phyloP scores from a whole-genome alignment of 2,113 vertebrate species.

The Phalacrocorax carbo region DNA sequence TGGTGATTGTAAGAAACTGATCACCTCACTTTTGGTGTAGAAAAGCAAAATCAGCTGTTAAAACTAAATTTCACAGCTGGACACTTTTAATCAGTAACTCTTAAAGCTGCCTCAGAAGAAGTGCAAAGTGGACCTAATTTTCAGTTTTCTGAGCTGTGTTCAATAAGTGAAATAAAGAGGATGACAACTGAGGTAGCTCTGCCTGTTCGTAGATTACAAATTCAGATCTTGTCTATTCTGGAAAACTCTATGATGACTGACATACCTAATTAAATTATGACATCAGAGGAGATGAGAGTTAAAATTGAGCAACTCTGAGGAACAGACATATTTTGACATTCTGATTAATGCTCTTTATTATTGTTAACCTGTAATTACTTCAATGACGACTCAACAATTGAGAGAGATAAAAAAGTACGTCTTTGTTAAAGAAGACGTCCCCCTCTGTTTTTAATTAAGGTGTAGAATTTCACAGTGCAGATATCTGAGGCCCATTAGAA shows the following conservation, averaged over 20 bases:
- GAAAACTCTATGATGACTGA: constrained; percentile 13
- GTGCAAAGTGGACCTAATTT: background rate
- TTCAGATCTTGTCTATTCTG: background rate
- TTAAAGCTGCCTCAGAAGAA: background rate
- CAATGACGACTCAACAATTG: background rate
- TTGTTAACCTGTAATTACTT: constrained; percentile 27
- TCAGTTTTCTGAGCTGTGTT: background rate
- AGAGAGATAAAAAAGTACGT: background rate
- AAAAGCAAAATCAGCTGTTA: background rate
- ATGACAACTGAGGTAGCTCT: background rate
- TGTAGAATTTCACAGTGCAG: constrained; percentile 24
- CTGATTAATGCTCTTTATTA: constrained; percentile 43
- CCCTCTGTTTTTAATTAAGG: constrained; percentile 12
- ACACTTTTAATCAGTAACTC: background rate
- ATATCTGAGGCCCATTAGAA: background rate
- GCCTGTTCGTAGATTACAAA: background rate
- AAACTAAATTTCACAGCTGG: constrained; percentile 24
- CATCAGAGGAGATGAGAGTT: constrained; percentile 29
- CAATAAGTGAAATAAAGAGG: background rate
- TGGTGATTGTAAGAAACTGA: background rate
- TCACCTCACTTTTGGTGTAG: background rate
- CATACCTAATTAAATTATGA: constrained; percentile 29
- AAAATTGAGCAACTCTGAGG: background rate
- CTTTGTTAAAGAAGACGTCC: background rate
- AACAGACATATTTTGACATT: constrained; percentile 47